A percentile compares a stretch with the other conserved stretches of the same genome.
These are phyloP conservation scores for Neoitamus cyanurus DNA, from an alignment of 2,888 invertebrate species.

Conservation along the genomic window DNA sequence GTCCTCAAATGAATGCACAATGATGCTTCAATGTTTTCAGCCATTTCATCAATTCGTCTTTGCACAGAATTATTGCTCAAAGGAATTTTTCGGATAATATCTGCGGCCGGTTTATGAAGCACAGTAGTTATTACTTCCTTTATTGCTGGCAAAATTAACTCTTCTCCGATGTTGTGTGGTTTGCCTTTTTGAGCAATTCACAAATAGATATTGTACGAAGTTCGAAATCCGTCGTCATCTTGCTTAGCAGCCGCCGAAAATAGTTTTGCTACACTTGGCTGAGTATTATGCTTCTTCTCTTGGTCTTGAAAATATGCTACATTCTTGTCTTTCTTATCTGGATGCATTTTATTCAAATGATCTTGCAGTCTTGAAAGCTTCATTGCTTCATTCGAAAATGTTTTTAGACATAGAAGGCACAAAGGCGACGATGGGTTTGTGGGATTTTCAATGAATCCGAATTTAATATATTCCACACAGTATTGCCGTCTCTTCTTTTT, in stretches of 20 bases:
- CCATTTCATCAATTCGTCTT: neutral
- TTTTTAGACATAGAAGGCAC: constrained; percentile 12
- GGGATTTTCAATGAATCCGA: neutral
- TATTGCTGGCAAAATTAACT: neutral
- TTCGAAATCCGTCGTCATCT: neutral
- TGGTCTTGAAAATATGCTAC: constrained; percentile 2
- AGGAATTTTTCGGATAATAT: neutral
- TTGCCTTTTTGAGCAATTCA: constrained; percentile 5
- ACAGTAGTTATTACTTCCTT: constrained; percentile 6
- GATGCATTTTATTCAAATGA: neutral
- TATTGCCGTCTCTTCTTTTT: neutral
- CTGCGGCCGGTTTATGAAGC: neutral
- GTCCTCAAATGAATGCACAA: neutral
- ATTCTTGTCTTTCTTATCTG: neutral
- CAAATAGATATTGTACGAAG: neutral
- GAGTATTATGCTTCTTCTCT: neutral
- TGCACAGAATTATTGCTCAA: neutral
- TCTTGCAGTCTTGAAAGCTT: neutral
- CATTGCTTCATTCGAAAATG: constrained; percentile 10
- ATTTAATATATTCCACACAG: neutral
- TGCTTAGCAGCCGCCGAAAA: neutral
- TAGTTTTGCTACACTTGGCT: constrained; percentile 2
- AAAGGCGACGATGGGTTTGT: neutral
- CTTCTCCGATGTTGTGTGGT: neutral
- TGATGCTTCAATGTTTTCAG: too few species aligned